Percentiles rank a stretch among this genome's conserved stretches.
phyloP scores from a whole-genome alignment of 1,140 invertebrate species.

The Trichoplusia ni region DNA sequence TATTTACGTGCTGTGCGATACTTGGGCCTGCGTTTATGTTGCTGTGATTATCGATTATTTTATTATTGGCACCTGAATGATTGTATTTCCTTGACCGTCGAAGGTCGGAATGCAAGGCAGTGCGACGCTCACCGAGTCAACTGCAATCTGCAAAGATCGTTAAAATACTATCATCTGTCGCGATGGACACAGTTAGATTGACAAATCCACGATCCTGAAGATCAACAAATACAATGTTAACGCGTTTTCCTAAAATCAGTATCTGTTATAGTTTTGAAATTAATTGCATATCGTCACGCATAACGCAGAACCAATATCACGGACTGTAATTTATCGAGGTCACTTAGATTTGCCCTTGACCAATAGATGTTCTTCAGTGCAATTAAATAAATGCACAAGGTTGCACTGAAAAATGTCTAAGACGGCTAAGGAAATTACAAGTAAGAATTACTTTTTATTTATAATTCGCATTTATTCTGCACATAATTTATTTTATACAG shows the following conservation, averaged over 20 bases:
- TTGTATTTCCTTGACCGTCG: slow-evolving; percentile 72
- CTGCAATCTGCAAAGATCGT: slow-evolving; percentile 46
- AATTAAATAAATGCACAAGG: slow-evolving; percentile 1
- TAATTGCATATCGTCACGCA: slow-evolving; percentile 45
- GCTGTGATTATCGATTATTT: slow-evolving; percentile 62
- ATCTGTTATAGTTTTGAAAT: slow-evolving; percentile 17
- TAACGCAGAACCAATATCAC: slow-evolving; percentile 37
- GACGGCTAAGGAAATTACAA: too few relatives aligned
- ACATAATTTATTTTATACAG: not conserved
- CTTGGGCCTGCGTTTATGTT: slow-evolving; percentile 52
- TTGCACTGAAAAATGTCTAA: too few relatives aligned
- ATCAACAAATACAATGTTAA: not conserved
- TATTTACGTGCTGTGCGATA: slow-evolving; percentile 64
- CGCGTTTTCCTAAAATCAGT: not conserved
- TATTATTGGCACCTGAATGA: slow-evolving; percentile 65
- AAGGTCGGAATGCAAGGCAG: slow-evolving; percentile 62
- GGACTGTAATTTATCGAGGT: slow-evolving; percentile 61
- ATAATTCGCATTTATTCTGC: too few relatives aligned
- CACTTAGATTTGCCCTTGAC: slow-evolving; percentile 59
- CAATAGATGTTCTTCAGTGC: slow-evolving; percentile 50
- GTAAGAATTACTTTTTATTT: too few relatives aligned
- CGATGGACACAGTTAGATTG: slow-evolving; percentile 19
- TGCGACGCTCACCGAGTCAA: slow-evolving; percentile 54
- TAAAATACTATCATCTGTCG: slow-evolving; percentile 48
- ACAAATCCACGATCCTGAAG: not conserved